These are phyloP conservation scores for Pelochelys cantorii DNA, from an alignment of 2,797 vertebrate species.

Conservation along the genomic window DNA sequence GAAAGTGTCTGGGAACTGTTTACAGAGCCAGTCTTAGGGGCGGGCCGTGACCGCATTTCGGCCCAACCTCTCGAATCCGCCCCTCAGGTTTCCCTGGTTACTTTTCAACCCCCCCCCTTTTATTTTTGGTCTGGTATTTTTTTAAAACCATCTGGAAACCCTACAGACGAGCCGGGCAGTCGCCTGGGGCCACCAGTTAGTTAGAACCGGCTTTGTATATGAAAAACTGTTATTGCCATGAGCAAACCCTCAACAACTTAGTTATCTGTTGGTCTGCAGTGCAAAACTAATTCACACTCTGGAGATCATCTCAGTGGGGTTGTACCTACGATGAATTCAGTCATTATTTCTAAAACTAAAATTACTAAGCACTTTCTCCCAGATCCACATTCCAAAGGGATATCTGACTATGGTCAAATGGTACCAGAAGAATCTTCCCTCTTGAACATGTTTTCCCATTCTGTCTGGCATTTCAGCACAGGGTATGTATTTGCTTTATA, in stretches of 20 bases:
- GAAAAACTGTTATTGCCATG: background rate
- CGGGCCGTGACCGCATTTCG: too few relatives aligned
- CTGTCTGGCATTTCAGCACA: background rate
- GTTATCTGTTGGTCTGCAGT: background rate
- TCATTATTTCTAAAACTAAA: too few relatives aligned
- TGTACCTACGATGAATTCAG: too few relatives aligned
- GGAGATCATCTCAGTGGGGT: background rate
- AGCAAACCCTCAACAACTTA: background rate
- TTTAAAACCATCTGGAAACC: too few relatives aligned
- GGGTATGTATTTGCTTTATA: background rate
- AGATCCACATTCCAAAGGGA: background rate
- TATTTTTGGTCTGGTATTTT: too few relatives aligned
- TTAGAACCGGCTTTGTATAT: too few relatives aligned
- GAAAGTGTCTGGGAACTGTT: background rate
- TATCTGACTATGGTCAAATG: background rate
- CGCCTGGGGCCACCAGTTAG: too few relatives aligned
- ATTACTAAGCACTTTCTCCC: background rate
- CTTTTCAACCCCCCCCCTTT: too few relatives aligned
- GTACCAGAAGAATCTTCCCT: background rate
- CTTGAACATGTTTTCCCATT: background rate
- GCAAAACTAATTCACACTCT: background rate
- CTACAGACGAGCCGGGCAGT: too few relatives aligned
- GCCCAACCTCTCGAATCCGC: too few relatives aligned
- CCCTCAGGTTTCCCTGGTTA: too few relatives aligned
- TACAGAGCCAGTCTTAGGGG: background rate